These are phyloP conservation scores for Microctonus aethiopoides DNA, from an alignment of 2,888 invertebrate genomes.

Conservation along the genomic window DNA sequence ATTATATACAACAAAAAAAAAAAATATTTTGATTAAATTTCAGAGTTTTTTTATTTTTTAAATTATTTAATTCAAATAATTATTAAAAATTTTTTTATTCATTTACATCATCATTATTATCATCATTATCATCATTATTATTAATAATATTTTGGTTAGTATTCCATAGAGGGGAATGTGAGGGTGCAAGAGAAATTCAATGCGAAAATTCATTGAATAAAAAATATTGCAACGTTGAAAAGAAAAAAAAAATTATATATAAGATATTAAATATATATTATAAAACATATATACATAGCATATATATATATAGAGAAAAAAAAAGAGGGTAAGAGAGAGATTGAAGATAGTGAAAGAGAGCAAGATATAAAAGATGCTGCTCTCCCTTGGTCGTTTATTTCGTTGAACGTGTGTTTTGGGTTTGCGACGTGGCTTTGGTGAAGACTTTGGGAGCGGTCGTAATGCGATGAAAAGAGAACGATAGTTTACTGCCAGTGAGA, in stretches of 20 bases:
- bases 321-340: not conserved
- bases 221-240: not conserved
- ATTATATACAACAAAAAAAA: too few species aligned
- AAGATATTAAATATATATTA: not conserved
- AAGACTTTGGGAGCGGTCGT: not conserved
- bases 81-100: too few species aligned
- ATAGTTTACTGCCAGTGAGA: slow-evolving; percentile 3
- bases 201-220: not conserved
- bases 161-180: not conserved
- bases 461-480: too few species aligned
- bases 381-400: not conserved
- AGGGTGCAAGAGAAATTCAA: slow-evolving; percentile 15
- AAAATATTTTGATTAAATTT: too few species aligned
- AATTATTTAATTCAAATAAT: too few species aligned
- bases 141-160: slow-evolving; percentile 8
- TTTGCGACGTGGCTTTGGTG: not conserved
- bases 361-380: not conserved
- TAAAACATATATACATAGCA: not conserved
- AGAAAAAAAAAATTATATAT: slow-evolving; percentile 6
- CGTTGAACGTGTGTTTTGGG: not conserved
- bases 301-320: not conserved
- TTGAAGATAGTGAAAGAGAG: not conserved
- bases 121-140: slow-evolving; percentile 13
- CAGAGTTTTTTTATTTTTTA: too few species aligned
- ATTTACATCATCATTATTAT: slow-evolving; percentile 30